Evolutionary conservation across 2,888 invertebrate species (phyloP).

Genomic region (Drosophila melanosoma): DNA sequence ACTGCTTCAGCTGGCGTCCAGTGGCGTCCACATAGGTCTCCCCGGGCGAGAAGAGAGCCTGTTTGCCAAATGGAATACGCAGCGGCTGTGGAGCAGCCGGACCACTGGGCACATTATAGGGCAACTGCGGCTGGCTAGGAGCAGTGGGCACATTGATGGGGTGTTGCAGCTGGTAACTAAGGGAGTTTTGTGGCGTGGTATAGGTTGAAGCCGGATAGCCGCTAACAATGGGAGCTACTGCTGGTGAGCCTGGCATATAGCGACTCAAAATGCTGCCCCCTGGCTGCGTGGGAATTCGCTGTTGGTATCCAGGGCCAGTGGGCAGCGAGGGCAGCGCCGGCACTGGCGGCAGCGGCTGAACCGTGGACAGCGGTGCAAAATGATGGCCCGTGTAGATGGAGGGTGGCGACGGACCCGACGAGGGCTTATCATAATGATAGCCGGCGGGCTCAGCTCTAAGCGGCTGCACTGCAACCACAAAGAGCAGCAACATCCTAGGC

Average conservation of each 20-base stretch:
- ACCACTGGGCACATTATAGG: slow-evolving; percentile 53
- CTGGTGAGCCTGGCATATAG: slow-evolving; percentile 36
- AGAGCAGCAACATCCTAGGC: slow-evolving; percentile 30
- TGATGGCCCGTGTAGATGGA: slow-evolving; percentile 61
- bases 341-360: slow-evolving; percentile 79
- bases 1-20: slow-evolving; percentile 84
- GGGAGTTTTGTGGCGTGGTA: slow-evolving; percentile 31
- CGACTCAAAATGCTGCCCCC: slow-evolving; percentile 40
- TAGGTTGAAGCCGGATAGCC: slow-evolving; percentile 43
- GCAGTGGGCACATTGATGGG: background rate
- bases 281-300: slow-evolving; percentile 48
- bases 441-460: slow-evolving; percentile 51
- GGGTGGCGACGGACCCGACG: slow-evolving; percentile 44
- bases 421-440: slow-evolving; percentile 73
- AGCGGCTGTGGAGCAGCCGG: slow-evolving; percentile 54
- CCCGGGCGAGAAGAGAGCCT: slow-evolving; percentile 68
- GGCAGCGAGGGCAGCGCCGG: slow-evolving; percentile 79
- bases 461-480: slow-evolving; percentile 35
- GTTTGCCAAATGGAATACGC: slow-evolving; percentile 78
- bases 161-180: slow-evolving; percentile 11
- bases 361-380: slow-evolving; percentile 74
- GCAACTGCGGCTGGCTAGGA: slow-evolving; percentile 39
- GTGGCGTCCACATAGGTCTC: slow-evolving; percentile 76
- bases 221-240: slow-evolving; percentile 19
- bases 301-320: slow-evolving; percentile 63